phyloP scores from a whole-genome alignment of 2,888 invertebrate genomes.

The Drosophila birchii region DNA sequence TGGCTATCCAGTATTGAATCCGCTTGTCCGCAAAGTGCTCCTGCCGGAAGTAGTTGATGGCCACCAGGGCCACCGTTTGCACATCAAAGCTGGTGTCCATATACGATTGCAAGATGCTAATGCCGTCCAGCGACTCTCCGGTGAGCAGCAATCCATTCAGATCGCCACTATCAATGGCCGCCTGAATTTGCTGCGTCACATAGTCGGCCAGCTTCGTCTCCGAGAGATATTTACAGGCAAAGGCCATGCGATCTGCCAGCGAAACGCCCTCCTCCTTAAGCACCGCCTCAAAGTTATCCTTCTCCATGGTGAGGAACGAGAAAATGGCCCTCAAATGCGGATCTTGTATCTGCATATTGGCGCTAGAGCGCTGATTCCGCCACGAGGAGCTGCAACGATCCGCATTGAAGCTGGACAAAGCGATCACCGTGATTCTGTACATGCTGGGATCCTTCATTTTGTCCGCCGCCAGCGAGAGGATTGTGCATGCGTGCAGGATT shows the following conservation, averaged over 20 bases:
- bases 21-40: constrained; percentile 88
- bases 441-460: constrained; percentile 82
- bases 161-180: constrained; percentile 91
- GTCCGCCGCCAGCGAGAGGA: constrained; percentile 90
- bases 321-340: constrained; percentile 96
- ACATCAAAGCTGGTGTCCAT: constrained; percentile 44
- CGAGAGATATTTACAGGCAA: constrained; percentile 93
- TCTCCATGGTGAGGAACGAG: constrained; percentile 93
- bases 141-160: constrained; percentile 94
- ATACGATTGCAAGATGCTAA: constrained; percentile 89
- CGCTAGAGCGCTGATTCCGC: constrained; percentile 90
- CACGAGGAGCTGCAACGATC: constrained; percentile 91
- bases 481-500: constrained; percentile 93
- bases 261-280: constrained; percentile 94
- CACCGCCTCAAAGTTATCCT: constrained; percentile 90
- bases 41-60: constrained; percentile 90
- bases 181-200: constrained; percentile 89
- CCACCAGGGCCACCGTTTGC: constrained; percentile 91
- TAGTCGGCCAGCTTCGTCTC: constrained; percentile 92
- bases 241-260: constrained; percentile 95
- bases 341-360: constrained; percentile 92
- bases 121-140: constrained; percentile 90
- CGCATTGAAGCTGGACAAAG: constrained; percentile 93
- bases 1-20: constrained; percentile 90
- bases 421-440: constrained; percentile 88